Evolutionary conservation across 2,113 vertebrate species (phyloP), one percentile per base, ranked within the genome.

Genomic region (Perccottus glenii): DNA sequence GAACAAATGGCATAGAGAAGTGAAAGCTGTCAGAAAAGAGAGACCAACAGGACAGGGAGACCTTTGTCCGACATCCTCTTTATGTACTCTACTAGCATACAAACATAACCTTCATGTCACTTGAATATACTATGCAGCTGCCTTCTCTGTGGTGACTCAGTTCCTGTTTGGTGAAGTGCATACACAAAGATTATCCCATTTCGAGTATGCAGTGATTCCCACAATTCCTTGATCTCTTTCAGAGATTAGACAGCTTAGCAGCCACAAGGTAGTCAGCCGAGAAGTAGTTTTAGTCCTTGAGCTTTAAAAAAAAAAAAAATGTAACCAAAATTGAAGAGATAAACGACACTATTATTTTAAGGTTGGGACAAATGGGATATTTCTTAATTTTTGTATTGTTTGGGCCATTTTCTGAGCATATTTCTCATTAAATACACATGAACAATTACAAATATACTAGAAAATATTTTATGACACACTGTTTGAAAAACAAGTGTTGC

Each of bases 41-140:
- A 73, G 48, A 80, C 66, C 64, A 72, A 60, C 64, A 78, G 65
- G 6, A 90, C 85, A 90, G 87, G 77, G 80, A 81, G 46, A 36
- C 64, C 7, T 66, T 87, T 89, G 87, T 89, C 82, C 75, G 49
- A 78, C 73, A 81, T 84, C 82, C 73, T 64, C 85, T 76, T 58
- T 67, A 44, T 42, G 45, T 73, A 3, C 2, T 11, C 56, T 33
- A 14, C 55, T 32, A 38, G 5, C 59, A 64, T 16, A 48, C 72
- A 55, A 51, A 69, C 52, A 66, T 48, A 14, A 12, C 50, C 8
- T 43, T n/a, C 50, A 19, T 71, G 64, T 53, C 77, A 75, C 33
- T 16, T 81, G 60, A 81, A 69, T 64, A 49, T 14, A 62, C 36
- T 77, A 69, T 85, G 84, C 87, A 89, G 89, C 80, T 88, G 82